Percentiles rank a stretch among this genome's conserved stretches.
Conservation (phyloP, 2,888 invertebrate genomes). For the Camponotus fellah region DNA sequence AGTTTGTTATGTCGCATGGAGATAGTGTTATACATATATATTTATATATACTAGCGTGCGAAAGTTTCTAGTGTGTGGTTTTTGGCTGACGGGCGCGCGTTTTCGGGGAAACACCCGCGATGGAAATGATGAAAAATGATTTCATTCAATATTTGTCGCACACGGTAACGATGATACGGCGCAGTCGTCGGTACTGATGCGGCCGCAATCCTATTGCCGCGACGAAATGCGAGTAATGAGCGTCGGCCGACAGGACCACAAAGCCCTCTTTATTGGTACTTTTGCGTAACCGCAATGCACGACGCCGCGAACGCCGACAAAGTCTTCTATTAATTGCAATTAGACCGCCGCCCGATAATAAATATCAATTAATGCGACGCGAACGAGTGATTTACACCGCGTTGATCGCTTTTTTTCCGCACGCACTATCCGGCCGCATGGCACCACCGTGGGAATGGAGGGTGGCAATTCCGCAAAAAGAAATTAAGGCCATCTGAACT, state of each 20-base stretch:
- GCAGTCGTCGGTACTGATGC: constrained; percentile 32
- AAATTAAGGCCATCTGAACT: constrained; percentile 51
- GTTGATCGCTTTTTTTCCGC: constrained; percentile 47
- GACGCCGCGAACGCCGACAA: constrained; percentile 80
- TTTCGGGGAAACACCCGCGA: constrained; percentile 30
- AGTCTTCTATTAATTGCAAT: constrained; percentile 84
- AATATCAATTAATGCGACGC: constrained; percentile 83
- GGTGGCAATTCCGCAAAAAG: constrained; percentile 50
- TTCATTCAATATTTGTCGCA: constrained; percentile 51
- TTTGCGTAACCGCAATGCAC: constrained; percentile 81
- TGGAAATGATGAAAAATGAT: constrained; percentile 46
- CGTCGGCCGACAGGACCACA: constrained; percentile 70
- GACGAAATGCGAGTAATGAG: constrained; percentile 76
- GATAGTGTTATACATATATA: not conserved
- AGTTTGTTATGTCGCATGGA: not conserved
- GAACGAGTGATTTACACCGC: constrained; percentile 76
- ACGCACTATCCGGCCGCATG: constrained; percentile 10
- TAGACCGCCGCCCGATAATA: constrained; percentile 82
- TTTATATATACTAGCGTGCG: not conserved
- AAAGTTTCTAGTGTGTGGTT: not conserved
- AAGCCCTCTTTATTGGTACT: constrained; percentile 79
- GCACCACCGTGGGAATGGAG: constrained; percentile 52
- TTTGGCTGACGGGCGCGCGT: not conserved
- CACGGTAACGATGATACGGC: constrained; percentile 35
- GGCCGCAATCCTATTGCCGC: constrained; percentile 67